Conservation (phyloP, 1,140 invertebrate species). For the Microvelia longipes region DNA sequence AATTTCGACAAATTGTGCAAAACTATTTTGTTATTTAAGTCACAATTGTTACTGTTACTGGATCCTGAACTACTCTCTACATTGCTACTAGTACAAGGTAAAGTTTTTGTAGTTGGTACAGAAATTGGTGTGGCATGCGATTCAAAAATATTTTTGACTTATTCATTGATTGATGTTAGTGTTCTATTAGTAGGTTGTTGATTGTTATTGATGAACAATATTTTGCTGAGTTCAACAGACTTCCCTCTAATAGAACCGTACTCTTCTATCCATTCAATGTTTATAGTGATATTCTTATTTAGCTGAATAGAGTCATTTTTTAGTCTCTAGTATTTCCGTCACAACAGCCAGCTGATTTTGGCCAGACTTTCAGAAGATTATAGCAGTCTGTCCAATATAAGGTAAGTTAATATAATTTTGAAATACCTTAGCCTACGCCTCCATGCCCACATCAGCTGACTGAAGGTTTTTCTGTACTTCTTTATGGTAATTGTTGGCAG, state of each 20-base stretch:
- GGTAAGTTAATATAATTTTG: neutral
- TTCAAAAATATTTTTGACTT: neutral
- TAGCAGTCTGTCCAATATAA: neutral
- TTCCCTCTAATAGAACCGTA: neutral
- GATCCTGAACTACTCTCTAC: neutral
- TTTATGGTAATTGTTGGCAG: neutral
- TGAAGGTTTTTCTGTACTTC: neutral
- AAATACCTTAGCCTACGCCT: neutral
- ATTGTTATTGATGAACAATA: neutral
- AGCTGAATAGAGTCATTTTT: neutral
- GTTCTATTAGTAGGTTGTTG: neutral
- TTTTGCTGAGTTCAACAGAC: neutral
- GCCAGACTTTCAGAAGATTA: neutral
- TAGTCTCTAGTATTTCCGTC: neutral
- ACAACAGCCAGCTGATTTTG: neutral
- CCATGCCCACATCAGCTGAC: neutral
- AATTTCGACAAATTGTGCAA: neutral
- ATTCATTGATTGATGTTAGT: neutral
- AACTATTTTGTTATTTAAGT: neutral
- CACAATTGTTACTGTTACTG: neutral
- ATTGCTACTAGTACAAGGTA: neutral
- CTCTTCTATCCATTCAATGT: neutral
- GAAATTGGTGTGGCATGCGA: neutral
- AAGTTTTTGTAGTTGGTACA: neutral
- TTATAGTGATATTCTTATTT: neutral